Evolutionary conservation across 2,113 vertebrate species (phyloP).

Genomic region (Bubo bubo): DNA sequence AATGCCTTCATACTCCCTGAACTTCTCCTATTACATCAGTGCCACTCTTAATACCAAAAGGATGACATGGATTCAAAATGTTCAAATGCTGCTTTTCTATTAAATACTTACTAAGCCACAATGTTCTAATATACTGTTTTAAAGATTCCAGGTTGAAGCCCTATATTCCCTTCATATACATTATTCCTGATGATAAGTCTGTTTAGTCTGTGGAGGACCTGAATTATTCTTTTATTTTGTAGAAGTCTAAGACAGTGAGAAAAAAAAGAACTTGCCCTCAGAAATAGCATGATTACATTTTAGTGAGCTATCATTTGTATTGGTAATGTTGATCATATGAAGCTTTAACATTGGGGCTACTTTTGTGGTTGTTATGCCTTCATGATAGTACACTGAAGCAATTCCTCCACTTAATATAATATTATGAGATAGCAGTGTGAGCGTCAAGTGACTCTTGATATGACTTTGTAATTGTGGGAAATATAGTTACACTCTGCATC

Average conservation of each 20-base stretch:
- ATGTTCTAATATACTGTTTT: neutral
- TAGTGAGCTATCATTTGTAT: neutral
- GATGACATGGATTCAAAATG: neutral
- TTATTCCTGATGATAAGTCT: neutral
- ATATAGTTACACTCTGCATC: neutral
- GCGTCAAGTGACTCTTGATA: neutral
- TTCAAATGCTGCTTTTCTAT: neutral
- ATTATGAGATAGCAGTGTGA: neutral
- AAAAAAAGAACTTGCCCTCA: neutral
- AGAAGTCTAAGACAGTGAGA: neutral
- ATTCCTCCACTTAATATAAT: neutral
- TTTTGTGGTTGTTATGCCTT: neutral
- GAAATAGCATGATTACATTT: neutral
- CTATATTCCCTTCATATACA: neutral
- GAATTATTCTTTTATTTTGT: neutral
- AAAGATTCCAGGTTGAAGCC: neutral
- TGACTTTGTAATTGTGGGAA: neutral
- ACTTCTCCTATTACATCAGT: neutral
- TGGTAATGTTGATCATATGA: neutral
- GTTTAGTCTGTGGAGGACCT: neutral
- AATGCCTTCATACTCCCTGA: neutral
- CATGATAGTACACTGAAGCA: neutral
- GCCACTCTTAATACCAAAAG: neutral
- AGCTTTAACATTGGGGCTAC: neutral
- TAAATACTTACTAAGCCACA: neutral